Base-by-base conservation (phyloP, 1,140 invertebrate genomes). In the Sinella curviseta region DNA sequence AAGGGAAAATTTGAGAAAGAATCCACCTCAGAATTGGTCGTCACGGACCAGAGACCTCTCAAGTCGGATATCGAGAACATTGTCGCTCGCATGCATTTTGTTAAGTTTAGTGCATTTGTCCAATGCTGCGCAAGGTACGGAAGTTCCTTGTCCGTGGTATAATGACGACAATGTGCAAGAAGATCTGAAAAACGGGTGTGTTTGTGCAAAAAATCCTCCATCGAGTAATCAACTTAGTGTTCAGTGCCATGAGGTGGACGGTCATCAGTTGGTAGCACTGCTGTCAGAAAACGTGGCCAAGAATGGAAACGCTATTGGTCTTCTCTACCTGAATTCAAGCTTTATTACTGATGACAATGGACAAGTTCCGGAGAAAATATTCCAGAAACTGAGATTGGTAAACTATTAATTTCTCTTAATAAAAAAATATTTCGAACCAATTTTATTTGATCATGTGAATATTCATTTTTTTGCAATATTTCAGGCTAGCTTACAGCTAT, bases 211-310 rank as follows among this genome's bases (percentile, higher is more conserved):
- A 85, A 96, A 95, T 85, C 87, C 94, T 76, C 92, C 92, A 4
- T 90, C 78, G 17, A 73, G 74, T 67, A 81, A 78, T 54, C 83
- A 79, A 48, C 78, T 84, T 8, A 95, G 94, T 2, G 92, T 97
- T 33, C 95, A 97, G 86, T 97, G 95, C 86, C 93, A 95, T 86
- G 92, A 94, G 87, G 94, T 97, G 26, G 92, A 97, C 82, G 95
- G 94, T 84, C 86, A 89, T 4, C 87, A 90, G 73, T 88, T 97
- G 17, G 84, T 96, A 35, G 87, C 90, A 74, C 92, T 93, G 0
- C 88, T 97, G 82, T 81, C 85, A 35, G 75, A 91, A 90, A 84
- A 90, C 90, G 77, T 92, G 91, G 74, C 67, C 14, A 12, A 87
- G 89, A 75, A 88, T 90, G 84, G 90, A 89, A 77, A 85, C n/a